Evolutionary conservation across 2,888 invertebrate genomes (phyloP).

Genomic region (Drosophila sordidula): DNA sequence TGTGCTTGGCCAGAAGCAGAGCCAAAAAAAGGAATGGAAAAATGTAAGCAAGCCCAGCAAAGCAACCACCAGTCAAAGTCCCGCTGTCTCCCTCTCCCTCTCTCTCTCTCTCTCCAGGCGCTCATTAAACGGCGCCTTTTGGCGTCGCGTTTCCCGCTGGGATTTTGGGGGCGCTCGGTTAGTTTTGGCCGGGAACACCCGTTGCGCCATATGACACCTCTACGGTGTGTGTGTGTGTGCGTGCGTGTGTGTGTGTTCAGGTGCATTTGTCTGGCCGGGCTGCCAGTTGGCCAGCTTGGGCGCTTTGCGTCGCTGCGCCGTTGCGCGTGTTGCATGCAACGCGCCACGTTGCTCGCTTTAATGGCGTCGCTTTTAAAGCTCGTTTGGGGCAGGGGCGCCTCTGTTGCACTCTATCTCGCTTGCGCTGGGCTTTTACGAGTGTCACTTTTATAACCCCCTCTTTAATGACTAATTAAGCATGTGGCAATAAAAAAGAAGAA

Average conservation of each 20-base stretch:
- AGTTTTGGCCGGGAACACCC: constrained; percentile 71
- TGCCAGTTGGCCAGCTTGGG: constrained; percentile 44
- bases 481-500: constrained; percentile 56
- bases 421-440: constrained; percentile 58
- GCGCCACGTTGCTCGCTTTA: constrained; percentile 59
- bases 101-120: constrained; percentile 61
- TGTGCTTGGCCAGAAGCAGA: constrained; percentile 33
- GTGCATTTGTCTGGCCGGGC: constrained; percentile 56
- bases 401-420: constrained; percentile 5
- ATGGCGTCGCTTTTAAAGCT: constrained; percentile 77
- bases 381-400: constrained; percentile 34
- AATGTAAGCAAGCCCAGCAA: constrained; percentile 4
- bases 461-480: constrained; percentile 76
- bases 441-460: constrained; percentile 69
- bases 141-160: constrained; percentile 74
- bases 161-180: constrained; percentile 55
- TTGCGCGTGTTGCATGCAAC: constrained; percentile 72
- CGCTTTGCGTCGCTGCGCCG: constrained; percentile 43
- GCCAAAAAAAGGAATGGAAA: neutral
- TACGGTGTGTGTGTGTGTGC: constrained; percentile 3
- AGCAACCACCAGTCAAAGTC: constrained; percentile 21
- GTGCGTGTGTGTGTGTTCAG: constrained; percentile 51
- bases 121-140: constrained; percentile 75
- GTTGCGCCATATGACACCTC: constrained; percentile 78
- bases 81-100: constrained; percentile 34